A percentile compares a stretch with the other conserved stretches of the same genome.
These are phyloP conservation scores for Phymorhynchus buccinoides DNA, from an alignment of 1,140 invertebrate species.

Conservation along the genomic window DNA sequence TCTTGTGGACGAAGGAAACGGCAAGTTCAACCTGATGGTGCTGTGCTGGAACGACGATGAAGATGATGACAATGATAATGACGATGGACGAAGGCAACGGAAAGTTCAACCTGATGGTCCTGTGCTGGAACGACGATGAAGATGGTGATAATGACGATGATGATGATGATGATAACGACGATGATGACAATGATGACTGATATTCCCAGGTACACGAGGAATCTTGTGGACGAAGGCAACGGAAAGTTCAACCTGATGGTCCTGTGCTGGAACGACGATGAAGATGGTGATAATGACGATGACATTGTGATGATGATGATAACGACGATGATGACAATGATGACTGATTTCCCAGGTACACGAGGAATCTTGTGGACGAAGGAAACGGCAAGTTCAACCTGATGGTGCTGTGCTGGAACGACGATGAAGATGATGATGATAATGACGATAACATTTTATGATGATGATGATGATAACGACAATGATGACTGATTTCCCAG, in stretches of 20 bases:
- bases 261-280: slow-evolving; percentile 86
- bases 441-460: no score
- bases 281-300: slow-evolving; percentile 7
- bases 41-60: slow-evolving; percentile 98
- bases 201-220: slow-evolving; percentile 69
- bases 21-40: slow-evolving; percentile 97
- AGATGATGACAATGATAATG: no score
- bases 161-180: slow-evolving; percentile 11
- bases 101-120: slow-evolving; percentile 96
- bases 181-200: neutral
- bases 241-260: slow-evolving; percentile 98
- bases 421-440: slow-evolving; percentile 68
- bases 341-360: slow-evolving; percentile 71
- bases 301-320: neutral
- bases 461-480: no score
- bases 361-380: slow-evolving; percentile 68
- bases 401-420: slow-evolving; percentile 97
- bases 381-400: slow-evolving; percentile 97
- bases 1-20: slow-evolving; percentile 79
- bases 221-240: slow-evolving; percentile 78
- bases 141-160: neutral
- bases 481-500: slow-evolving; percentile 52
- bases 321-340: neutral
- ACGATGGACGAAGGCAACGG: slow-evolving; percentile 85
- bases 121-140: slow-evolving; percentile 84